These are phyloP conservation scores for Caenorhabditis angaria DNA, from an alignment of 2,888 invertebrate species.

Conservation along the genomic window DNA sequence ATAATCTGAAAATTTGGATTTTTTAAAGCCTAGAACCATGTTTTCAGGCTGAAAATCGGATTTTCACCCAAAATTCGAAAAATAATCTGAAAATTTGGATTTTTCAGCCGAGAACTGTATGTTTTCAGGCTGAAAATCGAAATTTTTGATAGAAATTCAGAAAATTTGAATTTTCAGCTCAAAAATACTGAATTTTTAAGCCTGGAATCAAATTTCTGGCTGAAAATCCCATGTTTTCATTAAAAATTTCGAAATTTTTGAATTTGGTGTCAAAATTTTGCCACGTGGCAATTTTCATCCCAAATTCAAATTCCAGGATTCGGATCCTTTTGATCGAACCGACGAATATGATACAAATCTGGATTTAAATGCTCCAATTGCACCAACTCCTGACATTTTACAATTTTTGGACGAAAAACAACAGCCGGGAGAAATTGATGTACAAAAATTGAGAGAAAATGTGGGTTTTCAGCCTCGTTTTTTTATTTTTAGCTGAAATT, in stretches of 20 bases:
- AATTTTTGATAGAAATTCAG: background rate
- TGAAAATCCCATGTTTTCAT: background rate
- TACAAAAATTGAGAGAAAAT: background rate
- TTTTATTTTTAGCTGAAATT: background rate
- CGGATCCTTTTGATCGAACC: slow-evolving; percentile 33
- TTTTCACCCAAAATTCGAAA: too few species aligned
- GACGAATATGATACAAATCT: slow-evolving; percentile 36
- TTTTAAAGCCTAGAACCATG: too few species aligned
- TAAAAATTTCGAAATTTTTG: background rate
- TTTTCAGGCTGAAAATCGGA: too few species aligned
- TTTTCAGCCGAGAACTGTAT: too few species aligned
- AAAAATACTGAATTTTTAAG: background rate
- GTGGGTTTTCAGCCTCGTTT: background rate
- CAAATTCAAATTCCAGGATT: slow-evolving; percentile 15
- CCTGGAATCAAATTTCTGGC: too few species aligned
- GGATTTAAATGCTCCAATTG: slow-evolving; percentile 24
- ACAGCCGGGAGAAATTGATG: background rate
- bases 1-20: too few species aligned
- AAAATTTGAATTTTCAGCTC: background rate
- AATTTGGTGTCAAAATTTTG: background rate
- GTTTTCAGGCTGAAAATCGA: background rate
- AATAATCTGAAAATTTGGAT: too few species aligned
- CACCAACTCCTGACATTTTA: slow-evolving; percentile 35
- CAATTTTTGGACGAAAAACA: slow-evolving; percentile 5
- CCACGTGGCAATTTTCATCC: background rate